Evolutionary conservation across 2,113 vertebrate species (phyloP).

Genomic region (Cottus gobio): DNA sequence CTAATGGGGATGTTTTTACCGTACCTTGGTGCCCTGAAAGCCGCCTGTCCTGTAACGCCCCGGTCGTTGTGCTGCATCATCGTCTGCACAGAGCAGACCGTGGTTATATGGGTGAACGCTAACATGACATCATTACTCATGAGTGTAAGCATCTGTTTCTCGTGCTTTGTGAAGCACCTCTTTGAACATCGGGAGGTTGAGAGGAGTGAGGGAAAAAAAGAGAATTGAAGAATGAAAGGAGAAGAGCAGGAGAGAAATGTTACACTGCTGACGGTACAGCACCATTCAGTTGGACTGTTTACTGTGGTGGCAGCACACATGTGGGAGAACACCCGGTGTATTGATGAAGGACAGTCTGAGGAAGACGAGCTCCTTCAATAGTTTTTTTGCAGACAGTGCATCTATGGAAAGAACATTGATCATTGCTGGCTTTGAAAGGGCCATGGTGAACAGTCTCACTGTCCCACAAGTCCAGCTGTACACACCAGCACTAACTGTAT

Average conservation of each 20-base stretch:
- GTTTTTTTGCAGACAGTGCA: neutral
- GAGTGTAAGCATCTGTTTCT: slow-evolving; percentile 40
- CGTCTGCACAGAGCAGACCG: slow-evolving; percentile 3
- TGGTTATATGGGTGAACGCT: slow-evolving; percentile 26
- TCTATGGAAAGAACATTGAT: neutral
- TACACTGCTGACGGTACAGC: slow-evolving; percentile 1
- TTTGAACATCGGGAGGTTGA: slow-evolving; percentile 38
- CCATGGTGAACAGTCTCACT: neutral
- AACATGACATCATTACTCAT: slow-evolving; percentile 50
- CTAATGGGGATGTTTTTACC: slow-evolving; percentile 10
- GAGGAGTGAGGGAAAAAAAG: slow-evolving; percentile 16
- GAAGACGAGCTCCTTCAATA: neutral
- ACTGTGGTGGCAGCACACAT: slow-evolving; percentile 5
- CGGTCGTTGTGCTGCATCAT: slow-evolving; percentile 20
- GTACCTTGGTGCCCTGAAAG: neutral
- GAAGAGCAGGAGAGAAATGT: slow-evolving; percentile 15
- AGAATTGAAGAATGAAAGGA: slow-evolving; percentile 11
- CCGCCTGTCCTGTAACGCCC: slow-evolving; percentile 9
- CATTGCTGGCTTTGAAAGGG: neutral
- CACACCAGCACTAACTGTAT: neutral
- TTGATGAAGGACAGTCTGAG: neutral
- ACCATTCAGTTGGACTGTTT: slow-evolving; percentile 23
- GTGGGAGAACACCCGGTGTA: neutral
- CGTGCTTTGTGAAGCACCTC: slow-evolving; percentile 32
- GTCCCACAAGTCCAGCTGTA: slow-evolving; percentile 22